Evolutionary conservation across 2,888 invertebrate genomes (phyloP).

Genomic region (Xylota segnis): DNA sequence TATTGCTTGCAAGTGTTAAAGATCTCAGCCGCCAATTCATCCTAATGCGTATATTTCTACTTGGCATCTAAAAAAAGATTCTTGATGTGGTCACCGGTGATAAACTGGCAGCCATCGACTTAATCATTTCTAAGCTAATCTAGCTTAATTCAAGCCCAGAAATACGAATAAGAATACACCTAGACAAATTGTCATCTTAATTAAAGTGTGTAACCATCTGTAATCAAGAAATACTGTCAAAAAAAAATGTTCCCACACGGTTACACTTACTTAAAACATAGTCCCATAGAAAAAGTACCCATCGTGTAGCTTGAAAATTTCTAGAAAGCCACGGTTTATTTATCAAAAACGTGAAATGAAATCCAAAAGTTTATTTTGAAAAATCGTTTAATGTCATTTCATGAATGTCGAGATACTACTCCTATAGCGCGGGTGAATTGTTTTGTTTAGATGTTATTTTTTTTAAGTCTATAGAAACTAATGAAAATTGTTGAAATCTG

Average conservation of each 20-base stretch:
- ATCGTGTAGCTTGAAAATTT: background rate
- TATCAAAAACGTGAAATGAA: slow-evolving; percentile 26
- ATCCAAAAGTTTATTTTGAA: slow-evolving; percentile 26
- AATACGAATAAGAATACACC: too few relatives aligned
- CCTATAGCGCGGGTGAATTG: slow-evolving; percentile 42
- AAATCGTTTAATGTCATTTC: slow-evolving; percentile 51
- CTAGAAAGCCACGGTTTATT: slow-evolving; percentile 11
- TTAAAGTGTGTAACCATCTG: background rate
- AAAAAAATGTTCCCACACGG: too few relatives aligned
- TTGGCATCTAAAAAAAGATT: too few relatives aligned
- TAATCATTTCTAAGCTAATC: too few relatives aligned
- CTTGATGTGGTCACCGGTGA: too few relatives aligned
- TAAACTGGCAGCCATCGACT: too few relatives aligned
- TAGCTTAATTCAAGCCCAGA: too few relatives aligned
- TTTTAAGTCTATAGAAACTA: background rate
- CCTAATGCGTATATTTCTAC: too few relatives aligned
- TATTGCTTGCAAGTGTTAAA: too few relatives aligned
- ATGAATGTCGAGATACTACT: slow-evolving; percentile 64
- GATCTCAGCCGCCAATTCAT: too few relatives aligned
- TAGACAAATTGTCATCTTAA: too few relatives aligned
- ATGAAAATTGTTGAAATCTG: slow-evolving; percentile 6
- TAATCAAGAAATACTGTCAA: too few relatives aligned
- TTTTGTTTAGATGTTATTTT: background rate
- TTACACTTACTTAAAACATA: background rate
- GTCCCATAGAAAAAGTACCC: background rate